These are phyloP conservation scores for Dicranocentrus wangi DNA, from an alignment of 2,888 invertebrate species.

Conservation along the genomic window DNA sequence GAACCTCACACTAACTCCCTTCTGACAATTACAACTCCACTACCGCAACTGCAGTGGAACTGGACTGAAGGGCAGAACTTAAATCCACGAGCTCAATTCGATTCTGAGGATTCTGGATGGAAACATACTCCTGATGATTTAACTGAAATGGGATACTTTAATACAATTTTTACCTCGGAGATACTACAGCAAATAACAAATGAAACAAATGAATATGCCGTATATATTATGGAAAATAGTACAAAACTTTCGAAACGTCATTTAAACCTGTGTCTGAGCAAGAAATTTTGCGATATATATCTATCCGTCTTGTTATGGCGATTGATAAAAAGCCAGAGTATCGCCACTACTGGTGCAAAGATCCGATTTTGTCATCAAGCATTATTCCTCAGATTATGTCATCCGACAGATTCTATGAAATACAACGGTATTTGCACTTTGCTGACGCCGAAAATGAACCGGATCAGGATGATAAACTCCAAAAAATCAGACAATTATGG, in stretches of 20 bases:
- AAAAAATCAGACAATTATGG: constrained; percentile 62
- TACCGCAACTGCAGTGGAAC: neutral
- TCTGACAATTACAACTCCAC: neutral
- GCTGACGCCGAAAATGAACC: neutral
- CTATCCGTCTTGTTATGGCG: constrained; percentile 34
- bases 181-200: neutral
- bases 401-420: constrained; percentile 34
- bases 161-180: neutral
- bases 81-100: neutral
- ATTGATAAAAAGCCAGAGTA: constrained; percentile 39
- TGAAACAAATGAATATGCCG: constrained; percentile 21
- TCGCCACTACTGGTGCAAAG: constrained; percentile 36
- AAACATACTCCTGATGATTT: neutral
- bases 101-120: constrained; percentile 6
- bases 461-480: neutral
- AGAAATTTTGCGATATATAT: constrained; percentile 26
- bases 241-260: neutral
- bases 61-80: neutral
- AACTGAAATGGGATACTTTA: constrained; percentile 20
- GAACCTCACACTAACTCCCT: no score
- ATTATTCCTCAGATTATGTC: constrained; percentile 37
- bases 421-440: constrained; percentile 32
- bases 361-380: neutral
- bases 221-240: neutral
- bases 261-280: neutral